phyloP scores from a whole-genome alignment of 2,797 vertebrate species.

The Heterohyrax brucei region DNA sequence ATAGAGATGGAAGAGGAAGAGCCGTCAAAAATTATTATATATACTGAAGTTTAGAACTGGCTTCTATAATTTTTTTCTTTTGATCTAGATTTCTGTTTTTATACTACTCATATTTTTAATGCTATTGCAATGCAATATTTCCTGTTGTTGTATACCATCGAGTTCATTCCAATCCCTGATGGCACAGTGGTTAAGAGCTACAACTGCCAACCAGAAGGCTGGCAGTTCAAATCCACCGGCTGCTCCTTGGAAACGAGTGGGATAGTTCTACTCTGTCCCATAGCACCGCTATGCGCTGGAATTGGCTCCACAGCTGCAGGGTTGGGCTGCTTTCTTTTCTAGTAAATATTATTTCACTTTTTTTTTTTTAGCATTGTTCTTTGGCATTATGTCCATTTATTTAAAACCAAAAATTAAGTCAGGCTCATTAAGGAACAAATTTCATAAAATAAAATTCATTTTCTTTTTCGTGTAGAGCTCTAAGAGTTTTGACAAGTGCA shows the following conservation, averaged over 20 bases:
- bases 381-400: not conserved
- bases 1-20: not conserved
- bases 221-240: too few relatives aligned
- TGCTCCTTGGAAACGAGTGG: too few relatives aligned
- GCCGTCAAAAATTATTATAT: not conserved
- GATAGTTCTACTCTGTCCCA: too few relatives aligned
- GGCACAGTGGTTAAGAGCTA: too few relatives aligned
- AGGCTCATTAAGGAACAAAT: not conserved
- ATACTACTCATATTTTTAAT: not conserved
- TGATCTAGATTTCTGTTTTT: constrained; percentile 17
- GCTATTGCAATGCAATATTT: not conserved
- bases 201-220: too few relatives aligned
- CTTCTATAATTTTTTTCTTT: not conserved
- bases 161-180: too few relatives aligned
- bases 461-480: not conserved
- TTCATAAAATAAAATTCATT: not conserved
- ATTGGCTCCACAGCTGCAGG: too few relatives aligned
- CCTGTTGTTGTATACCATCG: too few relatives aligned
- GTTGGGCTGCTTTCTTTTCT: too few relatives aligned
- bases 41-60: not conserved
- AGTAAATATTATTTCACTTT: not conserved
- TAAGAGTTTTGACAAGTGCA: constrained; percentile 1
- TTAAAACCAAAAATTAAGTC: not conserved
- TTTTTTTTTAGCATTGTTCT: constrained; percentile 24
- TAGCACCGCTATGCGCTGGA: too few relatives aligned